Percentiles rank a stretch among this genome's conserved stretches.
Conservation (phyloP, 2,113 vertebrate genomes). For the Girardinichthys multiradiatus region DNA sequence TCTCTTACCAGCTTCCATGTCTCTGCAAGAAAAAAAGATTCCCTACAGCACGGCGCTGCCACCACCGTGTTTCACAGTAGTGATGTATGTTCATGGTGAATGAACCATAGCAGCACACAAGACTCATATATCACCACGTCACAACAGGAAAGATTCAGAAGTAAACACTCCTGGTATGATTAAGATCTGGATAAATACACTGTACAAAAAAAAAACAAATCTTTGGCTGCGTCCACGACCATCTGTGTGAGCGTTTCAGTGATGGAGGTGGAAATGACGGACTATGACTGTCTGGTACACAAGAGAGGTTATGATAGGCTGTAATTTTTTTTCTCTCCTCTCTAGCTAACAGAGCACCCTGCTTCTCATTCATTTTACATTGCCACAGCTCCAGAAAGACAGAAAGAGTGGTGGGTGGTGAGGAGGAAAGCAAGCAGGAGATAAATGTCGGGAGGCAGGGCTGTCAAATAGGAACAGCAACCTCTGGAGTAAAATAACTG, state of each 20-base stretch:
- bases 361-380: constrained; percentile 63
- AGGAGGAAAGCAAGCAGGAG: constrained; percentile 7
- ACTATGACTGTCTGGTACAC: constrained; percentile 23
- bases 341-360: constrained; percentile 17
- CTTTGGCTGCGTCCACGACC: constrained; percentile 10
- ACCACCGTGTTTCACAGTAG: background rate
- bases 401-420: background rate
- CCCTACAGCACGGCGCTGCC: background rate
- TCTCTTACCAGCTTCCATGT: no score
- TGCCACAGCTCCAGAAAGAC: constrained; percentile 6
- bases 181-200: background rate
- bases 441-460: background rate
- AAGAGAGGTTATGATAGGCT: constrained; percentile 34
- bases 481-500: constrained; percentile 25
- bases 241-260: constrained; percentile 33
- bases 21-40: background rate
- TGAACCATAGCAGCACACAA: background rate
- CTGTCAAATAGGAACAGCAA: constrained; percentile 16
- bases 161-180: constrained; percentile 14
- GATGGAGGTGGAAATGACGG: constrained; percentile 21
- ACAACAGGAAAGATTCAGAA: background rate
- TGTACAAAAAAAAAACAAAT: background rate
- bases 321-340: constrained; percentile 14
- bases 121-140: background rate
- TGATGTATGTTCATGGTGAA: background rate